Conservation (phyloP, 2,113 vertebrate genomes). For the Lepisosteus oculatus region DNA sequence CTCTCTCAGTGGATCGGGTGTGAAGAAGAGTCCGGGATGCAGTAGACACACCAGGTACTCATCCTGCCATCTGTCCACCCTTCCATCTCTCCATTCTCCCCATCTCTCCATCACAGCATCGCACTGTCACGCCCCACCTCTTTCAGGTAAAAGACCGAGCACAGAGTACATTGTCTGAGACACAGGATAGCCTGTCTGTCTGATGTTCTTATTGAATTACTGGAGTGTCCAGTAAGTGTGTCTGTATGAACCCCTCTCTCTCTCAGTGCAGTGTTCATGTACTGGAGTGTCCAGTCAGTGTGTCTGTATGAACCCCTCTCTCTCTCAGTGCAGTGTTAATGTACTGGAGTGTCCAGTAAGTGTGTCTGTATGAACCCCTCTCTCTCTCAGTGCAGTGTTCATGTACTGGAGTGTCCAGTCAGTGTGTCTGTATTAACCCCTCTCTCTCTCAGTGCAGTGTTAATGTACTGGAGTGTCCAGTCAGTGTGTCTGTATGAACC, state of each 20-base stretch:
- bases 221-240: no score
- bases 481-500: neutral
- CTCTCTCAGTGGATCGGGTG: constrained; percentile 36
- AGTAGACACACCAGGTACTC: constrained; percentile 12
- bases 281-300: neutral
- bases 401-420: no score
- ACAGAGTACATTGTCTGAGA: no score
- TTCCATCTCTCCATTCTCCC: neutral
- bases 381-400: no score
- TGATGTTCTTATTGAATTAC: no score
- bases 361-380: no score
- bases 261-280: neutral
- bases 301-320: neutral
- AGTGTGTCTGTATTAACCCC: no score
- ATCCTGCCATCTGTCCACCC: constrained; percentile 36
- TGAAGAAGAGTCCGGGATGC: neutral
- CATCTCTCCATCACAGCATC: constrained; percentile 11
- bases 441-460: no score
- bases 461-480: no score
- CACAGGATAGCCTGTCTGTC: no score
- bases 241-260: neutral
- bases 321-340: no score
- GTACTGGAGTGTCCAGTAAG: no score
- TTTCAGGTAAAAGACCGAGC: neutral
- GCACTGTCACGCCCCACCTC: neutral